These are phyloP conservation scores for Lucinisca nassula DNA, from an alignment of 2,888 invertebrate species.

Conservation along the genomic window DNA sequence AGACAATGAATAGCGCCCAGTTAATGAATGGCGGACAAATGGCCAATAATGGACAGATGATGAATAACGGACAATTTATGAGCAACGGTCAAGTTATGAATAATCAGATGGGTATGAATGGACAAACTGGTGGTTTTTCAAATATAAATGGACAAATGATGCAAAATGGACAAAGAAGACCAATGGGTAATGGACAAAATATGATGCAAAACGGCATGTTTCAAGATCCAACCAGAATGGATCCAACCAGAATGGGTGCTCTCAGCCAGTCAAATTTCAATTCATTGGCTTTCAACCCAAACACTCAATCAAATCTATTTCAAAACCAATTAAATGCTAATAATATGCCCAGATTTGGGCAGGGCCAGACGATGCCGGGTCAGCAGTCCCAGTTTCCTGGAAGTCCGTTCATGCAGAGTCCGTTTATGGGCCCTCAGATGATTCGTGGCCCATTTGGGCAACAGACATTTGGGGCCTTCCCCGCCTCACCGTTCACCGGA, in stretches of 20 bases:
- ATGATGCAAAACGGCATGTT: slow-evolving; percentile 39
- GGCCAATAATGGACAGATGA: background rate
- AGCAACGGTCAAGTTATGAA: background rate
- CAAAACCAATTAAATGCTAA: slow-evolving; percentile 48
- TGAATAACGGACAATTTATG: background rate
- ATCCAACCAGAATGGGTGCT: slow-evolving; percentile 43
- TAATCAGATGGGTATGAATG: background rate
- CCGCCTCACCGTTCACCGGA: slow-evolving; percentile 42
- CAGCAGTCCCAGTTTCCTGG: background rate
- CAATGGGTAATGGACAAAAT: background rate
- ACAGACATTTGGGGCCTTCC: slow-evolving; percentile 26
- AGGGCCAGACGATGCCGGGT: background rate
- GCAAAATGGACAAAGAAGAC: background rate
- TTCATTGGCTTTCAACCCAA: slow-evolving; percentile 52
- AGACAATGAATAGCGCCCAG: background rate
- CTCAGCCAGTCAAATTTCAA: slow-evolving; percentile 50
- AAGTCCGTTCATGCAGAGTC: background rate
- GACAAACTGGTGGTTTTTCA: too few species aligned
- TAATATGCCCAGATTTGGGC: slow-evolving; percentile 45
- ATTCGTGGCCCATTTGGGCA: slow-evolving; percentile 25
- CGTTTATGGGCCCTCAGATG: slow-evolving; percentile 8
- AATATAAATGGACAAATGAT: background rate
- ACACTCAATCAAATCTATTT: slow-evolving; percentile 43
- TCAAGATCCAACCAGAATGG: slow-evolving; percentile 49
- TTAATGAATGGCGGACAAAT: background rate